Evolutionary conservation across 2,888 invertebrate genomes (phyloP).

Genomic region (Heteromyza rotundicornis): DNA sequence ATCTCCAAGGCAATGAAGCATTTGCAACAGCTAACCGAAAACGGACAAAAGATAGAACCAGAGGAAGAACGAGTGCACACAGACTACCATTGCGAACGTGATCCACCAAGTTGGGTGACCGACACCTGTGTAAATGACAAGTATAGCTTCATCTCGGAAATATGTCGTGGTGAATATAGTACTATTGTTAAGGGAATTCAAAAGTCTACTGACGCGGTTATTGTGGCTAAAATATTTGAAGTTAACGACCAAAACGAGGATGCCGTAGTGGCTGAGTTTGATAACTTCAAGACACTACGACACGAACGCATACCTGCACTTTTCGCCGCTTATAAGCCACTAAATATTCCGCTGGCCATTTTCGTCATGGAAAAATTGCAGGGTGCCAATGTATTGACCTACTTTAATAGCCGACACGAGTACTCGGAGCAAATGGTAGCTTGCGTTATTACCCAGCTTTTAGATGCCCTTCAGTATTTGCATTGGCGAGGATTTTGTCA

Average conservation of each 20-base stretch:
- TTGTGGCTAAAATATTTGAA: constrained; percentile 85
- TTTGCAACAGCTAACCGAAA: constrained; percentile 84
- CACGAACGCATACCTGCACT: constrained; percentile 87
- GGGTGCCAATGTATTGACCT: constrained; percentile 90
- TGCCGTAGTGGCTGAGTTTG: constrained; percentile 80
- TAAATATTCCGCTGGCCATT: constrained; percentile 72
- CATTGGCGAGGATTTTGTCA: constrained; percentile 93
- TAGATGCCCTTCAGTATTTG: constrained; percentile 91
- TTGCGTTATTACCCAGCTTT: constrained; percentile 81
- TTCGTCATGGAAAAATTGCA: constrained; percentile 83
- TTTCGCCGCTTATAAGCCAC: constrained; percentile 74
- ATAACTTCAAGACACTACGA: constrained; percentile 78
- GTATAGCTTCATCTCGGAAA: constrained; percentile 85
- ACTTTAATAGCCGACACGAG: constrained; percentile 85
- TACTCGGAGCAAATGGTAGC: constrained; percentile 94
- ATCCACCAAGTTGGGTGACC: constrained; percentile 76
- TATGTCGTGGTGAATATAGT: constrained; percentile 85
- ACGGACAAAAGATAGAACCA: constrained; percentile 74
- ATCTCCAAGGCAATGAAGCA: constrained; percentile 84
- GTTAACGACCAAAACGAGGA: constrained; percentile 70
- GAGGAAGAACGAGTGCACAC: constrained; percentile 70
- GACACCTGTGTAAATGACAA: constrained; percentile 74
- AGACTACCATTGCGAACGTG: constrained; percentile 77
- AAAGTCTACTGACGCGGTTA: constrained; percentile 74
- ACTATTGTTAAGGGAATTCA: constrained; percentile 83